Percentiles rank a stretch among this genome's conserved stretches.
Conservation (phyloP, 2,888 invertebrate genomes). For the Parasteatoda lunata region DNA sequence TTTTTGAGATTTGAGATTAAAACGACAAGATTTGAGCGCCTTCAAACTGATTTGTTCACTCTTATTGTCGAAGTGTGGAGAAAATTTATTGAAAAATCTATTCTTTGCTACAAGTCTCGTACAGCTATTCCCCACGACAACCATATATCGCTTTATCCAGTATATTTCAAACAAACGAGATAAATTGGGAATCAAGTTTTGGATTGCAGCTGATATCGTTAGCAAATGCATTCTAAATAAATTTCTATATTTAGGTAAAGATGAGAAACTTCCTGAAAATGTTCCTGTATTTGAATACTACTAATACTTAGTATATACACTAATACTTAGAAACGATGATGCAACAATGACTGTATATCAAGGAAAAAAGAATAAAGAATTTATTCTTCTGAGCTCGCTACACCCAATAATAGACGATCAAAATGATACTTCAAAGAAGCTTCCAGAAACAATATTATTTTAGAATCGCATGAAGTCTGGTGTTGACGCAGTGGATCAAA, state of each 20-base stretch:
- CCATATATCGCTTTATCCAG: background rate
- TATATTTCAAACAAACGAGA: background rate
- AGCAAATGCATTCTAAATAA: conserved; percentile 11
- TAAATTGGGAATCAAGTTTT: conserved; percentile 22
- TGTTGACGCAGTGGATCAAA: conserved; percentile 13
- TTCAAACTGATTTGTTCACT: conserved; percentile 7
- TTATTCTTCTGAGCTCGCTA: no score
- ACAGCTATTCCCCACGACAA: background rate
- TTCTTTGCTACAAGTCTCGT: background rate
- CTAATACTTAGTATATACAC: background rate
- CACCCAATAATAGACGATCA: background rate
- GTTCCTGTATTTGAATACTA: background rate
- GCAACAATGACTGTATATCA: background rate
- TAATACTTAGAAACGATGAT: background rate
- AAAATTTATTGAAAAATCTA: background rate
- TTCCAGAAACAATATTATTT: background rate
- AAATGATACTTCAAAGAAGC: background rate
- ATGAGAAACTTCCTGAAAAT: background rate
- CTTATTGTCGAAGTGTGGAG: background rate
- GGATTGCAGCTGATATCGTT: conserved; percentile 6
- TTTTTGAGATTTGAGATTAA: background rate
- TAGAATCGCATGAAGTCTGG: background rate
- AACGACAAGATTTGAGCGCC: background rate
- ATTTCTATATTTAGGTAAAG: conserved; percentile 16
- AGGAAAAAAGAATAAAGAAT: background rate